Percentiles rank a stretch among this genome's conserved stretches.
Evolutionary conservation across 2,113 vertebrate genomes (phyloP).

Genomic region (Acanthochromis polyacanthus): DNA sequence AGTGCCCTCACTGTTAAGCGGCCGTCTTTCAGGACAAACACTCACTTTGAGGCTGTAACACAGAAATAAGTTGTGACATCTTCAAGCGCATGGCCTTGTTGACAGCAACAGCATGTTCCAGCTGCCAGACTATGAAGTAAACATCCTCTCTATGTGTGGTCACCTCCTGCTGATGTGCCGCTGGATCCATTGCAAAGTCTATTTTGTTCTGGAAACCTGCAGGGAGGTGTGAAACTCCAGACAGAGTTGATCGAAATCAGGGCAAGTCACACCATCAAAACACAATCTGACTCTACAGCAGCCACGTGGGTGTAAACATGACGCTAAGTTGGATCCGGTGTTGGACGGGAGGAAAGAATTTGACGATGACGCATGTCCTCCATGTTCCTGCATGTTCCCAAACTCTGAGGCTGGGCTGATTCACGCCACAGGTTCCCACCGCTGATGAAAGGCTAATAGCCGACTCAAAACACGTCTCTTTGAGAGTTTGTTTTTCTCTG

Average conservation of each 20-base stretch:
- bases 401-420: slow-evolving; percentile 28
- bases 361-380: slow-evolving; percentile 26
- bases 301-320: neutral
- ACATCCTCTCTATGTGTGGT: slow-evolving; percentile 64
- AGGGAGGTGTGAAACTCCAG: neutral
- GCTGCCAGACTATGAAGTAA: slow-evolving; percentile 58
- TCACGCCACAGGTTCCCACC: slow-evolving; percentile 21
- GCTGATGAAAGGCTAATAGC: slow-evolving; percentile 6
- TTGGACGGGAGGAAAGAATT: slow-evolving; percentile 37
- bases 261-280: slow-evolving; percentile 8
- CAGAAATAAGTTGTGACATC: slow-evolving; percentile 58
- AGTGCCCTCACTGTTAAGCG: slow-evolving; percentile 70
- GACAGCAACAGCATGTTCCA: slow-evolving; percentile 55
- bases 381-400: slow-evolving; percentile 55
- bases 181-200: slow-evolving; percentile 20
- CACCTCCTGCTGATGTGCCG: slow-evolving; percentile 23
- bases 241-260: slow-evolving; percentile 27
- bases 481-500: slow-evolving; percentile 2
- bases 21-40: slow-evolving; percentile 40
- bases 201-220: slow-evolving; percentile 29
- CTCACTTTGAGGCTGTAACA: slow-evolving; percentile 59
- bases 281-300: neutral
- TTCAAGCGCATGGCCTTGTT: slow-evolving; percentile 41
- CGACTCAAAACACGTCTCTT: neutral
- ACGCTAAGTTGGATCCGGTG: neutral